phyloP scores from a whole-genome alignment of 1,140 invertebrate genomes.

The Ceratina australensis region DNA sequence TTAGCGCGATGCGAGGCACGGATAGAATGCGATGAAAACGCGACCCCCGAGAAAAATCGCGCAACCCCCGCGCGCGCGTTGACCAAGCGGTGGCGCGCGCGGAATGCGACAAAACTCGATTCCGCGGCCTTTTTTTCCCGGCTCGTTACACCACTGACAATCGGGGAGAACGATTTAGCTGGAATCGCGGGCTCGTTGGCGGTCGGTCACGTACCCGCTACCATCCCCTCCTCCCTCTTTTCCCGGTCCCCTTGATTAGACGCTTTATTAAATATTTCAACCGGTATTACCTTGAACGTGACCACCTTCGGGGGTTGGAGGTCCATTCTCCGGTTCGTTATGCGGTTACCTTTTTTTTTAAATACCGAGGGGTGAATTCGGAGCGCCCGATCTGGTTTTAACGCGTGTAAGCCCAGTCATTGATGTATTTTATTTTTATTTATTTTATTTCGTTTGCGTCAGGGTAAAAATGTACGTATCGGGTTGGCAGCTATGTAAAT shows the following conservation, averaged over 20 bases:
- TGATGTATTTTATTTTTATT: no score
- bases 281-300: constrained; percentile 4
- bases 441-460: no score
- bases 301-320: not conserved
- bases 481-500: no score
- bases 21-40: constrained; percentile 33
- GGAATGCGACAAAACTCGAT: constrained; percentile 41
- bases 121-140: constrained; percentile 25
- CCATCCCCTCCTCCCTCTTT: not conserved
- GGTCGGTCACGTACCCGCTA: constrained; percentile 20
- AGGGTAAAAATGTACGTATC: no score
- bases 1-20: constrained; percentile 8
- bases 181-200: constrained; percentile 27
- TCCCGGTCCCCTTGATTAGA: not conserved
- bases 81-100: not conserved
- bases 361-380: not conserved
- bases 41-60: constrained; percentile 16
- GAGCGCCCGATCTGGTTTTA: no score
- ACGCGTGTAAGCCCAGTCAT: no score
- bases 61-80: not conserved
- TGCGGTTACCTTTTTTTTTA: not conserved
- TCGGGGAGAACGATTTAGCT: constrained; percentile 26
- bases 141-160: constrained; percentile 25
- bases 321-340: not conserved
- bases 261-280: constrained; percentile 21